Evolutionary conservation across 2,888 invertebrate species (phyloP).

Genomic region (Fragum sueziense): DNA sequence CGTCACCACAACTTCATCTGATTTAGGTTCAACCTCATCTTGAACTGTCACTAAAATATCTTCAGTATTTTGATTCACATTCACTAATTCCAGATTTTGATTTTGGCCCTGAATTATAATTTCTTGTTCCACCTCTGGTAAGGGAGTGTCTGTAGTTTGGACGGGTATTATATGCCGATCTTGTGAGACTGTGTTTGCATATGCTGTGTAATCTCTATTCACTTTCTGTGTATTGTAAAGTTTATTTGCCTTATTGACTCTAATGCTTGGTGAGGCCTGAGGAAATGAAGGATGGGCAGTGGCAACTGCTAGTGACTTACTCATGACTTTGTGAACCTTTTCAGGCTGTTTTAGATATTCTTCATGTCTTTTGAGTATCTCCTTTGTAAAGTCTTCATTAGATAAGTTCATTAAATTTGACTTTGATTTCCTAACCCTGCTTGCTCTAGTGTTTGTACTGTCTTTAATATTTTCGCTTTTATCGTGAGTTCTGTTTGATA

Average conservation of each 20-base stretch:
- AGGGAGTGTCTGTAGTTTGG: neutral
- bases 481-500: neutral
- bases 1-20: neutral
- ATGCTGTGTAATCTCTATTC: neutral
- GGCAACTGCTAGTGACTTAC: constrained; percentile 31
- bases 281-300: constrained; percentile 54
- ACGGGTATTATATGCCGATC: constrained; percentile 10
- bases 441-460: neutral
- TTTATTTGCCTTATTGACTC: constrained; percentile 42
- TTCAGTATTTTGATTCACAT: neutral
- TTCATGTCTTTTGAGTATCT: constrained; percentile 47
- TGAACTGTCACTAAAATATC: neutral
- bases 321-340: constrained; percentile 31
- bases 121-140: constrained; percentile 4
- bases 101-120: constrained; percentile 1
- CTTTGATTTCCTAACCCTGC: neutral
- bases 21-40: neutral
- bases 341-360: constrained; percentile 45
- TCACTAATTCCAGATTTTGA: neutral
- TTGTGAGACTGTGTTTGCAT: neutral
- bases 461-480: neutral
- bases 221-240: constrained; percentile 45
- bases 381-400: constrained; percentile 48
- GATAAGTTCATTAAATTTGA: constrained; percentile 32
- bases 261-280: constrained; percentile 49